A percentile compares a stretch with the other conserved stretches of the same genome.
phyloP scores from a whole-genome alignment of 2,888 invertebrate genomes.

The Tricholauxania praeusta region DNA sequence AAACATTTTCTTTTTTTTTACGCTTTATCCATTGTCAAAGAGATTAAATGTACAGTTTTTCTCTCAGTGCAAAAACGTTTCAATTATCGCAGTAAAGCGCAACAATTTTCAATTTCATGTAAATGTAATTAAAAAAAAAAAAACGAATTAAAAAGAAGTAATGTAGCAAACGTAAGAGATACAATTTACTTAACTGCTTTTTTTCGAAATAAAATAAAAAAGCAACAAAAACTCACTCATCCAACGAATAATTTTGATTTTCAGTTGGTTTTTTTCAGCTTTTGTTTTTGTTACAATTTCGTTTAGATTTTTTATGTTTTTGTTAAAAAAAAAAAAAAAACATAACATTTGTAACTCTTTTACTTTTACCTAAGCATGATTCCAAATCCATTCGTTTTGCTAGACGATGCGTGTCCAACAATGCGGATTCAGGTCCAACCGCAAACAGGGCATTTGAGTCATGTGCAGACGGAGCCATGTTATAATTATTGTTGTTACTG shows the following conservation, averaged over 20 bases:
- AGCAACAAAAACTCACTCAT: conserved; percentile 19
- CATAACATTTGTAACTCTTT: background rate
- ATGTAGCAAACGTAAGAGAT: too few species aligned
- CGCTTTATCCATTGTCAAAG: too few species aligned
- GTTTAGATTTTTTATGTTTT: background rate
- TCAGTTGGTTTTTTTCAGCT: background rate
- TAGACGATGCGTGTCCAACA: conserved; percentile 58
- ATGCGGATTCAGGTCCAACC: conserved; percentile 41
- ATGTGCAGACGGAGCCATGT: conserved; percentile 29
- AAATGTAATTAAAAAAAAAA: background rate
- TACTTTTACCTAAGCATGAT: conserved; percentile 60
- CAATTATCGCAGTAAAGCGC: conserved; percentile 8
- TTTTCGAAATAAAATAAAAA: background rate
- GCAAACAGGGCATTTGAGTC: conserved; percentile 20
- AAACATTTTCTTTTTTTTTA: too few species aligned
- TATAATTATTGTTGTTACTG: conserved; percentile 22
- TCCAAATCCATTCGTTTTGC: conserved; percentile 67
- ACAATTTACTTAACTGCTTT: too few species aligned
- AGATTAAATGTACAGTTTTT: background rate
- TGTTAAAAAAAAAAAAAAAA: background rate
- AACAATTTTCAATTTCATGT: conserved; percentile 10
- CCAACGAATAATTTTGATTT: conserved; percentile 10
- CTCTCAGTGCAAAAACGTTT: background rate
- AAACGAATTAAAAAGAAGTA: background rate
- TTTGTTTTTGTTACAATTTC: background rate